Evolutionary conservation across 2,113 vertebrate species (phyloP).

Genomic region (Melierax canorus): DNA sequence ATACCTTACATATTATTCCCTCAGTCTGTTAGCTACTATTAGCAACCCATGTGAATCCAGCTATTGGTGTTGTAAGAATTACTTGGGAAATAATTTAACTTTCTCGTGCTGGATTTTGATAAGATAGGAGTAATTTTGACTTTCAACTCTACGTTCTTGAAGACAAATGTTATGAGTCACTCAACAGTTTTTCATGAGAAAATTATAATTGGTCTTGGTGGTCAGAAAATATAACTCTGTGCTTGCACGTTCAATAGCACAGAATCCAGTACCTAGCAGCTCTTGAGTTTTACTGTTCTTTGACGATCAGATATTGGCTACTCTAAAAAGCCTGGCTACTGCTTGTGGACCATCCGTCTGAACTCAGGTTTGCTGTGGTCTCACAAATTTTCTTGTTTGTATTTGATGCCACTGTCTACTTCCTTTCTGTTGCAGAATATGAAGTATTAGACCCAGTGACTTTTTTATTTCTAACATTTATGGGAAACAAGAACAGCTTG

Average conservation of each 20-base stretch:
- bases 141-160: neutral
- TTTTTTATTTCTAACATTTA: neutral
- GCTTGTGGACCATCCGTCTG: neutral
- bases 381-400: neutral
- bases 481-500: neutral
- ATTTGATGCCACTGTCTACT: neutral
- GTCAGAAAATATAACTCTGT: neutral
- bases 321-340: neutral
- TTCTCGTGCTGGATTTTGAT: neutral
- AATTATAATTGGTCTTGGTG: neutral
- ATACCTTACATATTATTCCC: conserved; percentile 14
- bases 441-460: neutral
- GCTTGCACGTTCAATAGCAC: neutral
- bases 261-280: neutral
- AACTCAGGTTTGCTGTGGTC: neutral
- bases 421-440: neutral
- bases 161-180: neutral
- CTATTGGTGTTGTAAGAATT: neutral
- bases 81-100: neutral
- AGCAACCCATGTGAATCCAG: neutral
- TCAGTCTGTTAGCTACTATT: neutral
- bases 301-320: neutral
- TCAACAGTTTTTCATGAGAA: neutral
- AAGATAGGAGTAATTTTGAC: neutral
- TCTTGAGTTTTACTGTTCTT: neutral